phyloP scores from a whole-genome alignment of 1,140 invertebrate genomes.

The Aphis craccivora region DNA sequence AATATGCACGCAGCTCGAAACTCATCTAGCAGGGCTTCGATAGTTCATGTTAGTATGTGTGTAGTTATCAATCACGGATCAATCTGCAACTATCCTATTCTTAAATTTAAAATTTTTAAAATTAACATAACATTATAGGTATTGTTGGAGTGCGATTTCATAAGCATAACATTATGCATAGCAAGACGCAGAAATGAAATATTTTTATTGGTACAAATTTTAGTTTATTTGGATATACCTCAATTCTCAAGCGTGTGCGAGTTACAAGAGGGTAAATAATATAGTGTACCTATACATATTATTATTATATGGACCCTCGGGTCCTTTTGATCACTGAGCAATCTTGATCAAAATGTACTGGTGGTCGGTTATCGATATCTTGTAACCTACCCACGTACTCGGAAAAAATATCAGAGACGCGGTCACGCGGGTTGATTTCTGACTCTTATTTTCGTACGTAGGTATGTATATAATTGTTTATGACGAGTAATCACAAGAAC shows the following conservation, averaged over 20 bases:
- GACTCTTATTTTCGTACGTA: neutral
- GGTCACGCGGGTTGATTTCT: neutral
- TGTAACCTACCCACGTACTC: neutral
- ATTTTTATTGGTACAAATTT: neutral
- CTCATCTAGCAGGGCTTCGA: neutral
- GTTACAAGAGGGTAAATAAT: neutral
- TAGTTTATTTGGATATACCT: neutral
- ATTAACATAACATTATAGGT: neutral
- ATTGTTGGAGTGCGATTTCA: neutral
- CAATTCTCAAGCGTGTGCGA: neutral
- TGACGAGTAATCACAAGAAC: constrained; percentile 3
- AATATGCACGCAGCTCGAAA: neutral
- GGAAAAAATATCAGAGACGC: neutral
- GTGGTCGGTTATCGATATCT: constrained; percentile 3
- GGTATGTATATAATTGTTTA: neutral
- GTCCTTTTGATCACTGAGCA: neutral
- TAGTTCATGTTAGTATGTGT: neutral
- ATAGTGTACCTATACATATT: neutral
- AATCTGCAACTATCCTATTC: no score
- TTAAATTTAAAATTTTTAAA: no score
- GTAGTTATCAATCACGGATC: neutral
- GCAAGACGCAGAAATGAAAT: neutral
- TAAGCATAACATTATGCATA: no score
- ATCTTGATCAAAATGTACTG: neutral
- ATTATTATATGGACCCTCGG: neutral